Evolutionary conservation across 2,797 vertebrate genomes (phyloP).

Genomic region (Psittacula echo): DNA sequence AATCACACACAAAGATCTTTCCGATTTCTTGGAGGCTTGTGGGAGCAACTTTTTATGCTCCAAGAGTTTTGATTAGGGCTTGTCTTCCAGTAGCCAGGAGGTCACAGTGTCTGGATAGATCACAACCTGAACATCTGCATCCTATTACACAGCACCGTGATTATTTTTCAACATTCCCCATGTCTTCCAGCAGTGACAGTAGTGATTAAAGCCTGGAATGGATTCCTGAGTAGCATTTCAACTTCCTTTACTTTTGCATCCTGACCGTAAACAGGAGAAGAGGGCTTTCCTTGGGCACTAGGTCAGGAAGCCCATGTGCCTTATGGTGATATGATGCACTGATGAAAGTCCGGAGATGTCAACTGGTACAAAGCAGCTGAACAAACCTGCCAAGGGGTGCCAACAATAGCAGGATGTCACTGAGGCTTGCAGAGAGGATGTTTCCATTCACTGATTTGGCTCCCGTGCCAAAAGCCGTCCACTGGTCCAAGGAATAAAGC

Average conservation of each 20-base stretch:
- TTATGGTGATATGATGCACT: background rate
- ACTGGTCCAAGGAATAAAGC: conserved; percentile 39
- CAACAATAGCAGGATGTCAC: conserved; percentile 74
- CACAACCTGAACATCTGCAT: conserved; percentile 67
- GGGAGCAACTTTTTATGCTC: background rate
- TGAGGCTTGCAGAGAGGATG: conserved; percentile 43
- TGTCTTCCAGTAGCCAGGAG: conserved; percentile 51
- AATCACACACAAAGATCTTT: background rate
- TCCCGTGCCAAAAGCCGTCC: background rate
- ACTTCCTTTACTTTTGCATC: conserved; percentile 62
- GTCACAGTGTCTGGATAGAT: conserved; percentile 43
- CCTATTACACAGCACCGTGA: conserved; percentile 43
- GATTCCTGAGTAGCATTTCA: conserved; percentile 43
- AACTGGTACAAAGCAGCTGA: conserved; percentile 63
- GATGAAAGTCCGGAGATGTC: conserved; percentile 61
- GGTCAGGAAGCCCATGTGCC: conserved; percentile 57
- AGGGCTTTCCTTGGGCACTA: conserved; percentile 62
- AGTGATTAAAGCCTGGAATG: conserved; percentile 56
- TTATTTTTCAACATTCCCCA: conserved; percentile 53
- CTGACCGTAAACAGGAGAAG: conserved; percentile 62
- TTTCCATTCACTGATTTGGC: conserved; percentile 53
- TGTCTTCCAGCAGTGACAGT: conserved; percentile 9
- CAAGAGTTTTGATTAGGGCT: conserved; percentile 40
- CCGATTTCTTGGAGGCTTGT: background rate
- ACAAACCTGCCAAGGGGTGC: conserved; percentile 66